Conservation (phyloP, 2,113 vertebrate species). For the Picathartes gymnocephalus region DNA sequence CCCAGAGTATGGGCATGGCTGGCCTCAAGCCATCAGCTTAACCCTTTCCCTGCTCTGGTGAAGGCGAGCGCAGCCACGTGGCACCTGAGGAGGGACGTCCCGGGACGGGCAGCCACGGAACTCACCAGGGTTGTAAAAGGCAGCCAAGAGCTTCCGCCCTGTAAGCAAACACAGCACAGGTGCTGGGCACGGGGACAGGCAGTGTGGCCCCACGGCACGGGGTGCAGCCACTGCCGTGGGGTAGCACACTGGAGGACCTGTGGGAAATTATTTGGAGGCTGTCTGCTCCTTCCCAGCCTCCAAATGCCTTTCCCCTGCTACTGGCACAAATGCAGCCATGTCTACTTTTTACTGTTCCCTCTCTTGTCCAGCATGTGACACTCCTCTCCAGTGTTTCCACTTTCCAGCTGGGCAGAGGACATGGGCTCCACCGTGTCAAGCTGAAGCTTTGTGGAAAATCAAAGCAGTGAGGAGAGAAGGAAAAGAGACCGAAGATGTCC, state of each 20-base stretch:
- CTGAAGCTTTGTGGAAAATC: neutral
- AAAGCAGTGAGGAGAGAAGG: neutral
- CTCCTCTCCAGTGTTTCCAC: neutral
- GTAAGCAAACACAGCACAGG: neutral
- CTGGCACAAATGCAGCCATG: neutral
- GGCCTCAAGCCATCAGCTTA: neutral
- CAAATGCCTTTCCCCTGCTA: neutral
- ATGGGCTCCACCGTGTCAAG: neutral
- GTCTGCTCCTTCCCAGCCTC: neutral
- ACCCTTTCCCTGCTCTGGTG: neutral
- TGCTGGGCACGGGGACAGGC: neutral
- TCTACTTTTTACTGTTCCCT: neutral
- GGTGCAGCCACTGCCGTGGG: accelerated
- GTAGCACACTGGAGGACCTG: neutral
- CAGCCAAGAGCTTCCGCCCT: neutral
- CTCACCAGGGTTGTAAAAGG: neutral
- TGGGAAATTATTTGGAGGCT: neutral
- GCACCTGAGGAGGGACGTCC: neutral
- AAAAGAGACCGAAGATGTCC: accelerated
- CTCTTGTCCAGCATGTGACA: neutral
- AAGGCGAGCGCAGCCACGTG: neutral
- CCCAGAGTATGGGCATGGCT: neutral
- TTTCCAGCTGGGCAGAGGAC: neutral
- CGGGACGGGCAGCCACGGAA: accelerated
- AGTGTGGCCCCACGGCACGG: accelerated